Conservation (phyloP, 2,113 vertebrate species). For the Aleadryas rufinucha region DNA sequence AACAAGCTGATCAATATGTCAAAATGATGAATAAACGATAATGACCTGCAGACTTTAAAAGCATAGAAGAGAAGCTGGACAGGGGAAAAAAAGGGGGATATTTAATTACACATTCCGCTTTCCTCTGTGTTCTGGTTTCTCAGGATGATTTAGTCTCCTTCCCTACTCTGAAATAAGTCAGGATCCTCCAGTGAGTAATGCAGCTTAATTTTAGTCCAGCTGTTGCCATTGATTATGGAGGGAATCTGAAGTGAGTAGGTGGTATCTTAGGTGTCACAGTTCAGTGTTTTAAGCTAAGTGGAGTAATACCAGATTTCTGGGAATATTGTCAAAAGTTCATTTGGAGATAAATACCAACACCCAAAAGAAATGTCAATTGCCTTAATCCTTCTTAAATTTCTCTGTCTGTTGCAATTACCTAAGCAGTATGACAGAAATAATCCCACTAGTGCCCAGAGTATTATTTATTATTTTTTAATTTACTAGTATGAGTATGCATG, state of each 20-base stretch:
- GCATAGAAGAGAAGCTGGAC: not conserved
- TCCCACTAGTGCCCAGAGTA: not conserved
- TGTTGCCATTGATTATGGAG: not conserved
- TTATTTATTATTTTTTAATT: not conserved
- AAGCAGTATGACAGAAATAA: not conserved
- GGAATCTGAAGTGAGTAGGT: not conserved
- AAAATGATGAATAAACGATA: not conserved
- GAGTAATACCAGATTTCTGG: not conserved
- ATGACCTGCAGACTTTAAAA: not conserved
- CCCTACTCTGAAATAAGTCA: not conserved
- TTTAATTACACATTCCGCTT: not conserved
- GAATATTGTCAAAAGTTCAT: not conserved
- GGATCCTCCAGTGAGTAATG: not conserved
- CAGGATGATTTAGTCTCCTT: not conserved
- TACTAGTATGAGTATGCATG: not conserved
- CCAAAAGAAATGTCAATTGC: not conserved
- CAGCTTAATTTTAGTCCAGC: not conserved
- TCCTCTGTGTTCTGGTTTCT: not conserved
- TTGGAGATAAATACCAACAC: not conserved
- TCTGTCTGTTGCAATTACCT: not conserved
- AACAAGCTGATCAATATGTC: not conserved
- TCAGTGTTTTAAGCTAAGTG: not conserved
- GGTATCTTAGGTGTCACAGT: not conserved
- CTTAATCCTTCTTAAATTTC: not conserved
- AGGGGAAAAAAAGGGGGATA: rapidly evolving